These are phyloP conservation scores for Macrocentrus cingulum DNA, from an alignment of 1,140 invertebrate genomes.

Conservation along the genomic window DNA sequence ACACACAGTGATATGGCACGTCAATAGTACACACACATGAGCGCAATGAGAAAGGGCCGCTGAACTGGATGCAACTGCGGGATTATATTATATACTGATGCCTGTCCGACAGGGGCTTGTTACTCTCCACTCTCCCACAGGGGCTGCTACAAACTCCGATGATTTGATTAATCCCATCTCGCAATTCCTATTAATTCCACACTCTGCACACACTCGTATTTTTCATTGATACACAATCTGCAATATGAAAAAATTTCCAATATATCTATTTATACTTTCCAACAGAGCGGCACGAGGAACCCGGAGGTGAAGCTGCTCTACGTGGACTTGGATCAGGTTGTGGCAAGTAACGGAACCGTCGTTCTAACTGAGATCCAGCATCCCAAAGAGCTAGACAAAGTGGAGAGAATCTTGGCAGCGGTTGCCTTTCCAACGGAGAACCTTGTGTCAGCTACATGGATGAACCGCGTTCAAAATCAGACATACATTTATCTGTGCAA, in stretches of 20 bases:
- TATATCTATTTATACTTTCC: too few species aligned
- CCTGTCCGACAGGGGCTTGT: slow-evolving; percentile 1
- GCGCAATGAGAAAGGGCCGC: too few species aligned
- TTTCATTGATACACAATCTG: background rate
- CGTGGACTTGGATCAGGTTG: slow-evolving; percentile 61
- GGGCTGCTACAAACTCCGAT: slow-evolving; percentile 16
- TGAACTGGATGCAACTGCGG: background rate
- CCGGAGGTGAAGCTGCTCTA: slow-evolving; percentile 71
- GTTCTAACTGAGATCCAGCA: slow-evolving; percentile 59
- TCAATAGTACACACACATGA: slow-evolving; percentile 15
- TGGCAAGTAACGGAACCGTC: slow-evolving; percentile 34
- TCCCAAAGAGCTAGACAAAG: slow-evolving; percentile 46
- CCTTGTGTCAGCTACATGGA: slow-evolving; percentile 75
- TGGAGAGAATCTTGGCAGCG: slow-evolving; percentile 69
- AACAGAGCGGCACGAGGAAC: slow-evolving; percentile 76
- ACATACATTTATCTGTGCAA: slow-evolving; percentile 62
- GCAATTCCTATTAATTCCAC: background rate
- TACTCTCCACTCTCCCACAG: slow-evolving; percentile 14
- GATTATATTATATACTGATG: slow-evolving; percentile 23
- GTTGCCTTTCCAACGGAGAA: slow-evolving; percentile 78
- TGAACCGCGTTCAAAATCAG: slow-evolving; percentile 83
- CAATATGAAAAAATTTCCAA: too few species aligned
- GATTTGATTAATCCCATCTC: slow-evolving; percentile 20
- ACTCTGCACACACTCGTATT: background rate
- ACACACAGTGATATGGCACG: background rate